phyloP scores from a whole-genome alignment of 2,888 invertebrate species.

The Herminia tarsipennalis region DNA sequence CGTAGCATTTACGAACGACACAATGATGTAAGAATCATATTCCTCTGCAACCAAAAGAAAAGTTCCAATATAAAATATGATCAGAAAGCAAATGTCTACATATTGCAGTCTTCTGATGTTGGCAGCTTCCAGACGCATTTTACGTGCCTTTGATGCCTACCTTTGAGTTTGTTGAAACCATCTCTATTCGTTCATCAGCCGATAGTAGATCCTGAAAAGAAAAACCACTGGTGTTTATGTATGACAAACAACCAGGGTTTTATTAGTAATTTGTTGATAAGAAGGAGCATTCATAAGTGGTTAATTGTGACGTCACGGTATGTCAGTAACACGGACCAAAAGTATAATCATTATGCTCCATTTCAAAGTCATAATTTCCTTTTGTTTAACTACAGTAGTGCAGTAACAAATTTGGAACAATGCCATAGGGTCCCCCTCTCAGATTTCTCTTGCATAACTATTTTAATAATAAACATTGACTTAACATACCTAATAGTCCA shows the following conservation, averaged over 20 bases:
- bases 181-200: slow-evolving; percentile 77
- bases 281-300: slow-evolving; percentile 82
- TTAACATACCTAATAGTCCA: too few relatives aligned
- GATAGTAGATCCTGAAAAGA: slow-evolving; percentile 89
- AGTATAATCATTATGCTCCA: slow-evolving; percentile 80
- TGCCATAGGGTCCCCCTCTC: too few relatives aligned
- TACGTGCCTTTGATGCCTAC: slow-evolving; percentile 73
- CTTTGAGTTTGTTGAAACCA: slow-evolving; percentile 69
- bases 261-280: slow-evolving; percentile 84
- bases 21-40: slow-evolving; percentile 99
- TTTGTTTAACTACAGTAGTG: neutral
- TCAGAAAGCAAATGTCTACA: slow-evolving; percentile 30
- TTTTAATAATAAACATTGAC: too few relatives aligned
- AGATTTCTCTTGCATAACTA: too few relatives aligned
- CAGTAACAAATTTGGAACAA: too few relatives aligned
- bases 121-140: slow-evolving; percentile 62
- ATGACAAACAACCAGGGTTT: slow-evolving; percentile 87
- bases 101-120: slow-evolving; percentile 52
- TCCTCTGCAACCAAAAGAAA: slow-evolving; percentile 94
- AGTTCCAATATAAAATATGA: slow-evolving; percentile 50
- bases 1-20: slow-evolving; percentile 99
- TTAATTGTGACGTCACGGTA: slow-evolving; percentile 78
- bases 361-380: neutral
- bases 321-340: slow-evolving; percentile 85
- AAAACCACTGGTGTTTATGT: slow-evolving; percentile 97